These are phyloP conservation scores for Grammomys dolichurus DNA, from an alignment of 2,113 vertebrate species.

Conservation along the genomic window DNA sequence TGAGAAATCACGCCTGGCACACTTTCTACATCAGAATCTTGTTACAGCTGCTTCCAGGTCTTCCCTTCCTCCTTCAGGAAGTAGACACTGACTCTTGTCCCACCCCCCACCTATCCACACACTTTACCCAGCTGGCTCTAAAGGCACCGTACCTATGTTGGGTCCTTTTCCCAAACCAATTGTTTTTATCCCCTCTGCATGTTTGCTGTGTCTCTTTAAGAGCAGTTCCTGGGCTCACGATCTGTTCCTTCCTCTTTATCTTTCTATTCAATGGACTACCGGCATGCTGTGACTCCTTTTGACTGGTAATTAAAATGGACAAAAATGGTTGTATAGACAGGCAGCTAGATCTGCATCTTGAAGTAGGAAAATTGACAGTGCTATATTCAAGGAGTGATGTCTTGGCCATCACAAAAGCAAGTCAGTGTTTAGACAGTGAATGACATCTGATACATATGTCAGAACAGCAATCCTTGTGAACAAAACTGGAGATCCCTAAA, in stretches of 20 bases:
- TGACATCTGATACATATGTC: not conserved
- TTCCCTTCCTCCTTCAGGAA: not conserved
- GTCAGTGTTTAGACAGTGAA: conserved; percentile 42
- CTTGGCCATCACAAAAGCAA: not conserved
- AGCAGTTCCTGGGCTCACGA: conserved; percentile 3
- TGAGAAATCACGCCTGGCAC: not conserved
- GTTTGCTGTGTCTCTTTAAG: not conserved
- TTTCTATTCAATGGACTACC: not conserved
- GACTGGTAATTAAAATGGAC: conserved; percentile 21
- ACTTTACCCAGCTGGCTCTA: not conserved
- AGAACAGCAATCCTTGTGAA: not conserved
- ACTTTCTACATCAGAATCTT: not conserved
- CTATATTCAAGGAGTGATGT: conserved; percentile 10
- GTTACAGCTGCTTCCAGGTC: not conserved
- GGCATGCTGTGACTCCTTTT: conserved; percentile 7
- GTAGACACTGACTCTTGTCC: not conserved
- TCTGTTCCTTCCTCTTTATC: not conserved
- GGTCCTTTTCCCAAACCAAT: conserved; percentile 7
- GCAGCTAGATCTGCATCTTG: not conserved
- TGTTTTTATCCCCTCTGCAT: not conserved
- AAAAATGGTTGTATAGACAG: not conserved
- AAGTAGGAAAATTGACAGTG: conserved; percentile 1
- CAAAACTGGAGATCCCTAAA: conserved; percentile 25
- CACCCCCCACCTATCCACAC: not conserved
- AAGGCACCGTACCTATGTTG: conserved; percentile 16